A percentile compares a stretch with the other conserved stretches of the same genome.
Evolutionary conservation across 1,140 invertebrate species (phyloP).

Genomic region (Pogonomyrmex californicus): DNA sequence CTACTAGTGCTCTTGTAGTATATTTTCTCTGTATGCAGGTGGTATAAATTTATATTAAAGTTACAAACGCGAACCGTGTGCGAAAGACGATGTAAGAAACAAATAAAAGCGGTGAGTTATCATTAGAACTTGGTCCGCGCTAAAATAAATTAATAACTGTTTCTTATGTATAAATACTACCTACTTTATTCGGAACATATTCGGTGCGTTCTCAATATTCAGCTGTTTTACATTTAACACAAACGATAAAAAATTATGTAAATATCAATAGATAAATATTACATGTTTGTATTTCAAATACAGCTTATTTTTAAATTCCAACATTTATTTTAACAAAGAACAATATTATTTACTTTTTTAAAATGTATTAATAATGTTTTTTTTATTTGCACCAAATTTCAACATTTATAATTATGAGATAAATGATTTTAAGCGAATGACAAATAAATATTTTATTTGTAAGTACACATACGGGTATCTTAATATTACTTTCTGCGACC

Average conservation of each 20-base stretch:
- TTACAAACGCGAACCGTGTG: slow-evolving; percentile 17
- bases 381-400: neutral
- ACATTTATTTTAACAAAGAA: neutral
- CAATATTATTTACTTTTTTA: neutral
- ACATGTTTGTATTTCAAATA: neutral
- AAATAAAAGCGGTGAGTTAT: neutral
- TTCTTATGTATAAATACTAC: neutral
- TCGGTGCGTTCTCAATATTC: neutral
- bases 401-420: neutral
- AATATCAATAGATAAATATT: neutral
- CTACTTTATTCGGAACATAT: neutral
- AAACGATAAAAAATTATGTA: neutral
- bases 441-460: slow-evolving; percentile 2
- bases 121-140: neutral
- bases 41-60: neutral
- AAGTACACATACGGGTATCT: neutral
- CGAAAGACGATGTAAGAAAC: neutral
- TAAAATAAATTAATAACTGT: neutral
- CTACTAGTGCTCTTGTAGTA: neutral
- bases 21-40: neutral
- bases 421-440: neutral
- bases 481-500: neutral
- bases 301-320: neutral
- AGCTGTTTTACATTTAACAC: neutral
- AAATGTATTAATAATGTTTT: neutral